Base-by-base conservation (phyloP, 2,113 vertebrate species). In the Gnathonemus longibarbis region DNA sequence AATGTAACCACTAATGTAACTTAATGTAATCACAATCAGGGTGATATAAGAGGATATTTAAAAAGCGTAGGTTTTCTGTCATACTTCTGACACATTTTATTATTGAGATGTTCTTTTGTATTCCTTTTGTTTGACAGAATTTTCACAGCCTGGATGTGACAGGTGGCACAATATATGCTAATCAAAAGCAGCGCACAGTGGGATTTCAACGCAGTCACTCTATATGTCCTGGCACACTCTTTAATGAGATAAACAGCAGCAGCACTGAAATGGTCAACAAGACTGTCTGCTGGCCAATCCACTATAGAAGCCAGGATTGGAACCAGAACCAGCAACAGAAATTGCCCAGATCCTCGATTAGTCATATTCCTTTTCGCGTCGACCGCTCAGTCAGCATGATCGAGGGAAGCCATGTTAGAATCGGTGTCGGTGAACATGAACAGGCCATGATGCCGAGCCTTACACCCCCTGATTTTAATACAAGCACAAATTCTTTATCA, bases 361-460 rank as follows among this genome's bases (percentile, higher is more conserved):
- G 94, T 56, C 95, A 94, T 89, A 95, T 96, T 90, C 96, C 96
- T 0, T 97, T 96, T 91, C 93, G 95, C 17, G 95, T 95, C 0
- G 96, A 97, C 91, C 96, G 96, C 56, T 97, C 96, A 0, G 94
- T 96, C 88, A 97, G 96, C 92, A 93, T 96, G 95, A 96, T 96
- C 1, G 96, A 96, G 89, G 95, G 95, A 19, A 94, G 95, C n/a
- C 89, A 90, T 31, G 56, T 92, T 89, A 19, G 91, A 87, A 62
- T 35, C 58, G 15, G 15, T 4, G 45, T 27, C 53, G 53, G 62
- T 85, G 93, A 77, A 89, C 83, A 58, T 90, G 52, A 90, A 89
- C 0, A 70, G 91, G 21, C 89, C 0, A 50, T 91, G 42, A 53
- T 89, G 9, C 74, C 58, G 1, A 88, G 91, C 35, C 70, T 27